Evolutionary conservation across 2,888 invertebrate genomes (phyloP), one percentile per base, ranked within the genome.

Genomic region (Oegoconia quadripuncta): DNA sequence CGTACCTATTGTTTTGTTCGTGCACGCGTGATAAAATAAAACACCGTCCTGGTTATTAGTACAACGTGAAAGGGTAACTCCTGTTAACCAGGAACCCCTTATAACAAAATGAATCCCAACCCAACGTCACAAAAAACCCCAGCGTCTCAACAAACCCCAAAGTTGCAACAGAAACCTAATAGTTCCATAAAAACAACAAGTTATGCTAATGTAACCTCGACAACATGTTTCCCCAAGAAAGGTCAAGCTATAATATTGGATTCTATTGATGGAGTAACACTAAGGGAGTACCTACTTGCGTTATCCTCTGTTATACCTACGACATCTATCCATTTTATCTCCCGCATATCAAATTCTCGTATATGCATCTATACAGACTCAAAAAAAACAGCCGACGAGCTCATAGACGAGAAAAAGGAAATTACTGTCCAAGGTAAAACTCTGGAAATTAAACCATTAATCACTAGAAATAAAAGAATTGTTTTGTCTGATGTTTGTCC

Each of bases 191-290:
- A 30, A 15, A 23, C 23, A n/a, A 25, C 22, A 15, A 39, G 41
- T 25, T 44, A 44, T 20, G 44, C 44, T 8, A 43, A 36, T 12
- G 39, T 43, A 4, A 36, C 41, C 3, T 44, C 44, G 27, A 27
- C 18, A 13, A 36, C 28, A 14, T 18, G 23, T 13, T 42, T 38
- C 34, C 48, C 50, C 6, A 50, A 40, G 25, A 50, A 50, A 39
- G 48, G 48, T 26, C 50, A 50, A 46, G 46, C 50, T 9, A 39
- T 50, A 9, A 33, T 50, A 28, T 3, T 50, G 6, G 44, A 48
- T 9, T 34, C 46, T 2, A 39, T 48, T 4, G 47, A 45, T n/a
- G 46, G 42, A 33, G 30, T 44, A 9, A 32, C 35, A n/a, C 11
- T 46, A 7, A 38, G 36, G 14, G 46, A 46, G 13, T 44, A 47